phyloP scores from a whole-genome alignment of 1,140 invertebrate species.

The Heliconius melpomene region DNA sequence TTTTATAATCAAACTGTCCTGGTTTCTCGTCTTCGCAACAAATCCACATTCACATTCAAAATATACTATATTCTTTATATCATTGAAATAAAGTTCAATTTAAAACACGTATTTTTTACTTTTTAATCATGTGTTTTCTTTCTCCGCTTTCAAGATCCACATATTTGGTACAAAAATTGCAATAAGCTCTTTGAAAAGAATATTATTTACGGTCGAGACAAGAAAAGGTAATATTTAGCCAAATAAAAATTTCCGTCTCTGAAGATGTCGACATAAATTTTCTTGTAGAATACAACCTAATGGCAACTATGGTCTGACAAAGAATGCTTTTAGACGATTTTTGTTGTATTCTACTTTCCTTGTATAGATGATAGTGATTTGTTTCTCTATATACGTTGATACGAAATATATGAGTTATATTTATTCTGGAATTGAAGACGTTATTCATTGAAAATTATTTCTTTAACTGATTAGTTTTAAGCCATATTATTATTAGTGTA shows the following conservation, averaged over 20 bases:
- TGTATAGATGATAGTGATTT: constrained; percentile 4
- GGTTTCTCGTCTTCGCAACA: constrained; percentile 52
- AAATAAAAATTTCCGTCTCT: constrained; percentile 71
- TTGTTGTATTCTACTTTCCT: constrained; percentile 7
- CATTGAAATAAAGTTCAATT: constrained; percentile 1
- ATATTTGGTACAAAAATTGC: constrained; percentile 40
- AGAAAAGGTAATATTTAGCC: constrained; percentile 67
- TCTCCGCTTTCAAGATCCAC: neutral
- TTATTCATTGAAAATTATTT: neutral
- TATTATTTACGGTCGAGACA: constrained; percentile 75
- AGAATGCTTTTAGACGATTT: constrained; percentile 48
- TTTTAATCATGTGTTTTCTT: constrained; percentile 4
- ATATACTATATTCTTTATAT: neutral
- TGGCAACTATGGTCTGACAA: constrained; percentile 59
- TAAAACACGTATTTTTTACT: neutral
- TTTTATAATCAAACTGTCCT: constrained; percentile 56
- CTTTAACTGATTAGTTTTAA: too few relatives aligned
- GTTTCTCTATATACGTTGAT: neutral
- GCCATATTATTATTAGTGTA: too few relatives aligned
- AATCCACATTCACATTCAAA: constrained; percentile 18
- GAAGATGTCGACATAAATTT: constrained; percentile 69
- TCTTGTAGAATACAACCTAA: constrained; percentile 67
- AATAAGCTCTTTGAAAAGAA: constrained; percentile 75
- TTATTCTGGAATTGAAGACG: neutral
- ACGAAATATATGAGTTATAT: neutral